Percentiles rank a stretch among this genome's conserved stretches.
These are phyloP conservation scores for Pangasius mekongensis DNA, from an alignment of 2,797 vertebrate species.

Conservation along the genomic window DNA sequence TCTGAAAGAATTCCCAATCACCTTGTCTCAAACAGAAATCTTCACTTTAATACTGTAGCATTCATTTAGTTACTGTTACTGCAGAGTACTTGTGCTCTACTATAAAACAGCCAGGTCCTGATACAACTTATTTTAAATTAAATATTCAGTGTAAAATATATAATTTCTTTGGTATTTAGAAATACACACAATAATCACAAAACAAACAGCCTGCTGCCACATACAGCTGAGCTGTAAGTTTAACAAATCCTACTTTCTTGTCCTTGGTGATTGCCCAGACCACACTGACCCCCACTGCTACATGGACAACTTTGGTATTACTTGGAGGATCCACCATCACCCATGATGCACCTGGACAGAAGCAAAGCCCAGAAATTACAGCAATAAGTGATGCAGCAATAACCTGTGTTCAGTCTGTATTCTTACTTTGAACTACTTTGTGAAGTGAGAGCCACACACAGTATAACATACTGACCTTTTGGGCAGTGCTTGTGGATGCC, in stretches of 20 bases:
- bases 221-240: not conserved
- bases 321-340: slow-evolving; percentile 84
- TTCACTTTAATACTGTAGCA: not conserved
- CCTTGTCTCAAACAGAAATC: not conserved
- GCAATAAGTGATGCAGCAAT: not conserved
- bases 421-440: not conserved
- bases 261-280: slow-evolving; percentile 97
- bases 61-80: not conserved
- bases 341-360: slow-evolving; percentile 80
- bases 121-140: not conserved
- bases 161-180: not conserved
- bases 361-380: not conserved
- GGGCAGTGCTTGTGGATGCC: slow-evolving; percentile 89
- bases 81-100: not conserved
- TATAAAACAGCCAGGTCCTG: not conserved
- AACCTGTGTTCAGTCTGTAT: not conserved
- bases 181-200: too few relatives aligned
- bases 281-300: slow-evolving; percentile 87
- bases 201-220: not conserved
- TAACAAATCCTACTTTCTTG: slow-evolving; percentile 81
- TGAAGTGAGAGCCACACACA: not conserved
- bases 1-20: not conserved
- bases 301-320: slow-evolving; percentile 83
- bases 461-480: slow-evolving; percentile 72
- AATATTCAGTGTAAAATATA: not conserved